Conservation (phyloP, 2,888 invertebrate genomes). For the Drosophila emarginata region DNA sequence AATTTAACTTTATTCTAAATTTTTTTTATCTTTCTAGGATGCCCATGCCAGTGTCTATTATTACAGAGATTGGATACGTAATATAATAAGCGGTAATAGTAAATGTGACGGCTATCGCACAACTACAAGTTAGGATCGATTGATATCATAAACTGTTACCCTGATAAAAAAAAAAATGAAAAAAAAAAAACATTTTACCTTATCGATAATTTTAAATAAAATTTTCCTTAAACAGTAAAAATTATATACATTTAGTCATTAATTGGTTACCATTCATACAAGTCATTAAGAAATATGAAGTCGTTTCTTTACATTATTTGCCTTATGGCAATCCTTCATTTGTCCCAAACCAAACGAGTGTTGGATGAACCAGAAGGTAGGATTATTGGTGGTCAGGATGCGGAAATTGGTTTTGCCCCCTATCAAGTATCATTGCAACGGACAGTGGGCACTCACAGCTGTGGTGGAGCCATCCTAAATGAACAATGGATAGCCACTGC, state of each 20-base stretch:
- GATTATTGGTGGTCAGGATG: constrained; percentile 61
- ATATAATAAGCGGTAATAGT: constrained; percentile 34
- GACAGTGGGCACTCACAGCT: constrained; percentile 57
- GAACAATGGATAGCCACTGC: constrained; percentile 73
- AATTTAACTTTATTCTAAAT: too few relatives aligned
- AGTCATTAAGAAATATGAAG: constrained; percentile 39
- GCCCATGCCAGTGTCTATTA: constrained; percentile 58
- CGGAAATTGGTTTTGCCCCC: constrained; percentile 67
- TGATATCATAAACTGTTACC: constrained; percentile 18
- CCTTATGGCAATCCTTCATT: constrained; percentile 27
- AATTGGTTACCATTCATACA: constrained; percentile 35
- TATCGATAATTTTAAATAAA: constrained; percentile 37
- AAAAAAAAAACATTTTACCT: constrained; percentile 15
- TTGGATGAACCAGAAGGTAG: constrained; percentile 34
- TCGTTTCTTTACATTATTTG: constrained; percentile 34
- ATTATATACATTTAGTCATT: constrained; percentile 12
- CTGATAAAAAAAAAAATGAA: constrained; percentile 24
- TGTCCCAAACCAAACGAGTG: constrained; percentile 40
- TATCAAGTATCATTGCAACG: constrained; percentile 78
- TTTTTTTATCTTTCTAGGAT: constrained; percentile 29
- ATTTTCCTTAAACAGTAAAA: constrained; percentile 25
- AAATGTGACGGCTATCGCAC: constrained; percentile 32
- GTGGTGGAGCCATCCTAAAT: constrained; percentile 76
- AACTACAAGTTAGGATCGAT: constrained; percentile 2
- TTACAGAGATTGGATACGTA: constrained; percentile 57